Evolutionary conservation across 2,888 invertebrate species (phyloP), one percentile per base, ranked within the genome.

Genomic region (Eupithecia centaureata): DNA sequence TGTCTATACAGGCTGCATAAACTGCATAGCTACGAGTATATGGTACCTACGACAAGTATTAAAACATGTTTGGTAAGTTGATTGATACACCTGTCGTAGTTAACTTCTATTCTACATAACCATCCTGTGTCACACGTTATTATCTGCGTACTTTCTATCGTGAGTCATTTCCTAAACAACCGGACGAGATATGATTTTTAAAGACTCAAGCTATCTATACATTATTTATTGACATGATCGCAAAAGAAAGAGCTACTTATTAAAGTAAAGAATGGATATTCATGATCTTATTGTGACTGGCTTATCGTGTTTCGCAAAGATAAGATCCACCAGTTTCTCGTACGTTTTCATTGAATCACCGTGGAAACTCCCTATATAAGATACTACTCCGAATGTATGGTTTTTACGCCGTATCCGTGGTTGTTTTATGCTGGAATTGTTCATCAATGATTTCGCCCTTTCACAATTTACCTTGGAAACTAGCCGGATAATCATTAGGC

Each of bases 381-480:
- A n/a, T n/a, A n/a, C n/a, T n/a, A n/a, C n/a, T n/a, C n/a, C n/a
- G n/a, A n/a, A n/a, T n/a, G n/a, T n/a, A n/a, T n/a, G n/a, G n/a
- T n/a, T n/a, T n/a, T n/a, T n/a, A n/a, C n/a, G n/a, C n/a, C n/a
- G n/a, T n/a, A n/a, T n/a, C n/a, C n/a, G n/a, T n/a, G n/a, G n/a
- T 56, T 56, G 54, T 28, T 56, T n/a, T 5, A 30, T 13, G 15
- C 54, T n/a, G 54, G 27, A 7, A 8, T 13, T 54, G 0, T 54
- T 27, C 28, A 28, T 54, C 74, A 77, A 76, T 74, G 69, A 66
- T 32, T 78, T 77, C 78, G 82, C 78, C 85, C 88, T 83, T 87
- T 87, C 86, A 88, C 88, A 86, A 86, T 80, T 87, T 82, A 83
- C 88, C 87, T 88, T 87, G 87, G 79, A 80, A 83, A 81, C 79